Base-by-base conservation (phyloP, 2,888 invertebrate genomes). In the Drosophila colorata region DNA sequence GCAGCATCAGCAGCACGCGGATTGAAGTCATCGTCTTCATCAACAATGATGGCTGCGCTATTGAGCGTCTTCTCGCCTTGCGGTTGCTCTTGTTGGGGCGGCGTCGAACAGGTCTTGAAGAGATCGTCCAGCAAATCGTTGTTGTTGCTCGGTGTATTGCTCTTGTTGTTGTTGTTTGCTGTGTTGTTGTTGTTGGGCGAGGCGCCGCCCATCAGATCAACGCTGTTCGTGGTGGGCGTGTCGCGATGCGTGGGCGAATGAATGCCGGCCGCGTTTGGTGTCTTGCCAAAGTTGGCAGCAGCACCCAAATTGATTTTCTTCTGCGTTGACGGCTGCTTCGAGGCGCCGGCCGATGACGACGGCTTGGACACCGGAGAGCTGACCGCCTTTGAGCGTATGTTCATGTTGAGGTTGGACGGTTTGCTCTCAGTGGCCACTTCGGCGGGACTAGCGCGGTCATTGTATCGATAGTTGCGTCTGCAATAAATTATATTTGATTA, bases 251-350 rank as follows among this genome's bases (percentile, higher is more conserved):
- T 92, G 65, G 91, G 92, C 56, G 91, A 91, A 80, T 93, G 92
- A 46, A 92, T 92, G 28, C 92, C 92, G n/a, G 88, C 89, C 8
- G 85, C 75, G 44, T 35, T 77, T 23, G 90, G 68, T 31, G 79
- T 93, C 87, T 94, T 94, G n/a, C 95, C 95, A 88, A 95, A 96
- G 85, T 93, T 94, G 2, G 95, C 95, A 4, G 96, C 96, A 38
- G 96, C 96, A 56, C 94, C 94, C 59, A 94, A 89, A 71, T 94
- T 94, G n/a, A 94, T 94, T 88, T 93, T 94, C 91, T 94, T 94
- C 59, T 91, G 91, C 88, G 78, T 59, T 91, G 69, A 93, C 31
- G 81, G 61, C 47, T 49, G 74, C 47, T 81, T 79, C 38, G 76
- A 92, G 7, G 70, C 56, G 35, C 69, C 72, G 52, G 52, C 70